A percentile compares a stretch with the other conserved stretches of the same genome.
Evolutionary conservation across 2,888 invertebrate species (phyloP).

Genomic region (Melinopterus prodromus): DNA sequence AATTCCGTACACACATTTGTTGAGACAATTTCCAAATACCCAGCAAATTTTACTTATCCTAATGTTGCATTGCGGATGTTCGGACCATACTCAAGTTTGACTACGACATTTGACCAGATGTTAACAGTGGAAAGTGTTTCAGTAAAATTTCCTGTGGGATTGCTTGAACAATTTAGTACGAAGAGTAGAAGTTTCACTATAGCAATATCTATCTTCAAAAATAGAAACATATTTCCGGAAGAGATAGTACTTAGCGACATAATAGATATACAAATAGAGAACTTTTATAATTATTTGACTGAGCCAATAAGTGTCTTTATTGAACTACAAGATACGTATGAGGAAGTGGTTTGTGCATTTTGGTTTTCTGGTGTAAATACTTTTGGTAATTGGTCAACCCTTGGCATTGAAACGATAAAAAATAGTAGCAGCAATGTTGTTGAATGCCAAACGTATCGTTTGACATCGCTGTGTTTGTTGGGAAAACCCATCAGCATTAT

Average conservation of each 20-base stretch:
- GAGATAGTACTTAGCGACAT: background rate
- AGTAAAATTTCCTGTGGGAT: background rate
- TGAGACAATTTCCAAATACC: background rate
- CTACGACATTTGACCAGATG: background rate
- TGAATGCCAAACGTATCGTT: conserved; percentile 7
- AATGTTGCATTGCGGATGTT: background rate
- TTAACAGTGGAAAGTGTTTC: background rate
- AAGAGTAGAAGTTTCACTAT: background rate
- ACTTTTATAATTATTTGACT: background rate
- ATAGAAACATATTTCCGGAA: background rate
- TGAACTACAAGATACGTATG: too few relatives aligned
- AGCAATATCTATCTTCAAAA: background rate
- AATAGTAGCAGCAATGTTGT: background rate
- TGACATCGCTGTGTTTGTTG: background rate
- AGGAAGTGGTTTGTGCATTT: conserved; percentile 21
- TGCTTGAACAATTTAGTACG: background rate
- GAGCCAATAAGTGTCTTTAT: background rate
- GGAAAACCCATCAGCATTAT: background rate
- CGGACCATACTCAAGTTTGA: background rate
- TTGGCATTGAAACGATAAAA: conserved; percentile 18
- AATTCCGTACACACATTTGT: conserved; percentile 31
- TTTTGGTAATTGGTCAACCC: conserved; percentile 30
- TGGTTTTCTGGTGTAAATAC: conserved; percentile 28
- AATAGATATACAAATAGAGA: background rate
- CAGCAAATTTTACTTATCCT: background rate